Base-by-base conservation (phyloP, 1,140 invertebrate genomes). In the Stenopsyche tienmushanensis region DNA sequence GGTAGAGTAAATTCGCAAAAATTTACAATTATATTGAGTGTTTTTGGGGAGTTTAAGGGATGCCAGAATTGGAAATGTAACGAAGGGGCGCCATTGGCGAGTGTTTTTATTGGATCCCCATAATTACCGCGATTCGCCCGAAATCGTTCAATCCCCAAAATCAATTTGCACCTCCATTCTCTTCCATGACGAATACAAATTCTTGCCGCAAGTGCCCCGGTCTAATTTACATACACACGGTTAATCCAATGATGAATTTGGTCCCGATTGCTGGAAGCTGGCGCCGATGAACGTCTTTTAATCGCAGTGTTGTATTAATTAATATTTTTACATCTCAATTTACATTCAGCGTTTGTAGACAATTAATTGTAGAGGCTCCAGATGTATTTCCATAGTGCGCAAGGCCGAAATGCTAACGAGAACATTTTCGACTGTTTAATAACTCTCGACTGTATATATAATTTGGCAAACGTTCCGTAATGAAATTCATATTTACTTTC, bases 401-500 rank as follows among this genome's bases (percentile, higher is more conserved):
- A n/a, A n/a, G n/a, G 29, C 29, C 29, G 29, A 34, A 34, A 34
- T 13, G 29, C 29, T 34, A 34, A 34, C 29, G 29, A 34, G 29
- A 34, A 34, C 29, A 34, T 34, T 34, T 34, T 34, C 29, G 5
- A 13, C 29, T 34, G 29, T 34, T 34, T 34, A 34, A 34, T 34
- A 34, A 34, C 29, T 34, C 29, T 13, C 29, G 5, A 13, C 13
- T 34, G 13, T 34, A 34, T 34, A 34, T 34, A 34, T 34, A 34
- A 34, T 34, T 34, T 34, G 50, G 39, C 34, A 42, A 57, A 57
- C 34, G 54, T 18, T 23, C 26, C 39, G 34, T 57, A 57, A 57
- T 42, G 54, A 57, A 57, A 57, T 57, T 57, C 39, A 57, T 57
- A 57, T 57, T 57, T 57, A 57, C 54, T 57, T 57, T 55, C 53